Evolutionary conservation across 2,888 invertebrate genomes (phyloP), one percentile per base, ranked within the genome.

Genomic region (Siphlonurus alternatus): DNA sequence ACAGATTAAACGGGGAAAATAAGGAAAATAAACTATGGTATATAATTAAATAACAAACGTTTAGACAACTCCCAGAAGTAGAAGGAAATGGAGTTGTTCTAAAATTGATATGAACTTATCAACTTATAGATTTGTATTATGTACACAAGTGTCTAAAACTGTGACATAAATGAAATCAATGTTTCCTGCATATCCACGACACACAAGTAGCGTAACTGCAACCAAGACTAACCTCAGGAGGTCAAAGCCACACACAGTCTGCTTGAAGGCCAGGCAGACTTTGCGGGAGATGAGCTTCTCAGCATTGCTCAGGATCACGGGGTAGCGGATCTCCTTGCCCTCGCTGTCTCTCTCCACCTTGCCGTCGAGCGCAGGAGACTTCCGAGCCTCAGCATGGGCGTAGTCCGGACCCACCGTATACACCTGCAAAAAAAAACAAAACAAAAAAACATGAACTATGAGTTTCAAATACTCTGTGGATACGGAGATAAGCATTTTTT

Each of bases 361-460:
- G 0, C 98, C 98, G 77, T 98, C 98, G 18, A 98, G 79, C 0
- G 97, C 99, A 0, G 99, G 99, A 65, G 97, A 97, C 76, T 99
- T 99, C 64, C 99, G 81, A 0, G 99, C 99, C 76, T 99, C 99
- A 0, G 99, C 99, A 77, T 99, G 99, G 2, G 98, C 99, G 76
- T 99, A 99, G 77, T 97, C 98, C 0, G 98, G 97, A 0, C 99
- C 99, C 25, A 99, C 98, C 1, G 99, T 99, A 76, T 99, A 99
- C 24, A 99, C 97, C 89, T 89, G 75, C 67, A 70, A 68, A 73
- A 69, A 56, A 62, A 56, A 25, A 63, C 62, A 18, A 19, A 61
- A 61, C 19, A 61, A 1, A 25, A 66, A 0, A 66, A 15, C 23
- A 59, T 19, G n/a, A 63, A 53, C 18, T 20, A 20, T 19, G 19